Conservation (phyloP, 2,113 vertebrate genomes). For the Hyperoodon ampullatus region DNA sequence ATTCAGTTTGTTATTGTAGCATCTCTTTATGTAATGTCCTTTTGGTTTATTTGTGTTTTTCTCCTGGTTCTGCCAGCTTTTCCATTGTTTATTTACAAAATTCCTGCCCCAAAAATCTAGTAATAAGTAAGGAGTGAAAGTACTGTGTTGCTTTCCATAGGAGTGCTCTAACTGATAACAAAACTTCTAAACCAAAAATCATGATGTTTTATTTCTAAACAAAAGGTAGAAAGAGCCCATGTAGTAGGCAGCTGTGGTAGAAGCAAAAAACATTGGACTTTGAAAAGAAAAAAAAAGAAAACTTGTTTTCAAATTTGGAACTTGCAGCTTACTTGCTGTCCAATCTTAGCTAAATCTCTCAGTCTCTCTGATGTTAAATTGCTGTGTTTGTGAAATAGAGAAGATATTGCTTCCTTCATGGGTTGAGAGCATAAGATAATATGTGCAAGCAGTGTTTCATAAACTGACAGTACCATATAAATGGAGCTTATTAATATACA, state of each 20-base stretch:
- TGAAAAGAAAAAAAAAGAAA: neutral
- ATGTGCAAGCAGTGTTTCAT: neutral
- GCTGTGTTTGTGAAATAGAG: neutral
- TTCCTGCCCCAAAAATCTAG: neutral
- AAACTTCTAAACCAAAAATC: neutral
- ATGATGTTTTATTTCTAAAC: neutral
- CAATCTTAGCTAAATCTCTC: neutral
- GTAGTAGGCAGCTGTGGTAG: neutral
- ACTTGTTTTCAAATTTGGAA: neutral
- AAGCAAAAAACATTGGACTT: neutral
- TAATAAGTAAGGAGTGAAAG: conserved; percentile 17
- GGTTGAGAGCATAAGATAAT: neutral
- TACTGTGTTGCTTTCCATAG: neutral
- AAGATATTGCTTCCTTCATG: neutral
- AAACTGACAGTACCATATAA: neutral
- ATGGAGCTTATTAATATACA: neutral
- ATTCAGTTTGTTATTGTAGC: neutral
- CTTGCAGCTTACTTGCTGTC: neutral
- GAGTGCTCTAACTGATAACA: conserved; percentile 30
- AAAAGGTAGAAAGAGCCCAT: neutral
- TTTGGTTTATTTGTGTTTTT: conserved; percentile 55
- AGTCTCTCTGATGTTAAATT: neutral
- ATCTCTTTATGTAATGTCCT: conserved; percentile 27
- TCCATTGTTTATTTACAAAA: conserved; percentile 38
- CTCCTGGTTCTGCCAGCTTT: neutral